phyloP scores from a whole-genome alignment of 2,113 vertebrate genomes.

The Nibea albiflora region DNA sequence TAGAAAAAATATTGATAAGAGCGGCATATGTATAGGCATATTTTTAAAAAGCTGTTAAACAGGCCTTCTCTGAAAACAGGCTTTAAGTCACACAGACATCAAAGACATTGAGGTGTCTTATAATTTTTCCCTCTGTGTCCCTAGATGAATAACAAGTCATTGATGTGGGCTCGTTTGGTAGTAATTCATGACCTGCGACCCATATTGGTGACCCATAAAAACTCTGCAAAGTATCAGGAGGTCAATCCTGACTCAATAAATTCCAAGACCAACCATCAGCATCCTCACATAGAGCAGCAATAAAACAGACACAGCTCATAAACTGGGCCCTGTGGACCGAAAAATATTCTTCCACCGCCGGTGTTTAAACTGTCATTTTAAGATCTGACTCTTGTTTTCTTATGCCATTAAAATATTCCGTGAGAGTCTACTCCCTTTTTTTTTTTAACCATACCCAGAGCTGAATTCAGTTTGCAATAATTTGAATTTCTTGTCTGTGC shows the following conservation, averaged over 20 bases:
- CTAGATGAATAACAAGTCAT: constrained; percentile 50
- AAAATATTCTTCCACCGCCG: constrained; percentile 56
- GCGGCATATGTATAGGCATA: not conserved
- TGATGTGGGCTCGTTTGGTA: constrained; percentile 68
- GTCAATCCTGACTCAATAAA: constrained; percentile 74
- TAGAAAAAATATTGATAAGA: constrained; percentile 11
- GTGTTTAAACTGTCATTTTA: constrained; percentile 65
- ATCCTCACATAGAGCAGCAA: constrained; percentile 58
- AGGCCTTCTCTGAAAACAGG: constrained; percentile 8
- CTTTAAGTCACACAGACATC: constrained; percentile 18
- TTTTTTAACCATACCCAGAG: not conserved
- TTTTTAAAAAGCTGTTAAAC: constrained; percentile 30
- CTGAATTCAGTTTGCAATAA: not conserved
- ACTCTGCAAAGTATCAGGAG: constrained; percentile 54
- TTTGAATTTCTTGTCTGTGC: not conserved
- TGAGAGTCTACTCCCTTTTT: not conserved
- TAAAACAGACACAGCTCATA: constrained; percentile 75
- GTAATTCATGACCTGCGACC: constrained; percentile 76
- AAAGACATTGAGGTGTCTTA: constrained; percentile 35
- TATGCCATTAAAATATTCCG: constrained; percentile 52
- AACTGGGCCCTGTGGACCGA: constrained; percentile 53
- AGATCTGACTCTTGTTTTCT: constrained; percentile 38
- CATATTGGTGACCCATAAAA: constrained; percentile 72
- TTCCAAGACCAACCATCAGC: constrained; percentile 57
- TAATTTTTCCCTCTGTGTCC: constrained; percentile 24